Percentiles rank a stretch among this genome's conserved stretches.
Conservation (phyloP, 1,140 invertebrate genomes). For the Pissodes strobi region DNA sequence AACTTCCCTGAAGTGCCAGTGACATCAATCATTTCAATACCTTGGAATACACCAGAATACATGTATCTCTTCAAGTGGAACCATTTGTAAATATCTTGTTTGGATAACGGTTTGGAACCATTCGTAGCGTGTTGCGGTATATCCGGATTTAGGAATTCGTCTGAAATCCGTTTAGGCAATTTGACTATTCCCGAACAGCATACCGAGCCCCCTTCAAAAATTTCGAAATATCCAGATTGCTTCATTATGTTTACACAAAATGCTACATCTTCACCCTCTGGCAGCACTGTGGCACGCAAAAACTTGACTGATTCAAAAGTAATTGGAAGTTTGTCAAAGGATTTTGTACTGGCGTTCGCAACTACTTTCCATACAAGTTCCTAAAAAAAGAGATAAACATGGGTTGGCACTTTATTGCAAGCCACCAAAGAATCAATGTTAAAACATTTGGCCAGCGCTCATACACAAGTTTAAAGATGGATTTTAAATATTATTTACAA, state of each 20-base stretch:
- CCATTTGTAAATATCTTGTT: slow-evolving; percentile 90
- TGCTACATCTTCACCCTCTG: slow-evolving; percentile 76
- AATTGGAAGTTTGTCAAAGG: slow-evolving; percentile 79
- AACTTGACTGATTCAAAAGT: slow-evolving; percentile 87
- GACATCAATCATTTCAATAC: slow-evolving; percentile 70
- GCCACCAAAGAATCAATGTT: no score
- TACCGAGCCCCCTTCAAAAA: slow-evolving; percentile 84
- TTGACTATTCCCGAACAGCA: slow-evolving; percentile 78
- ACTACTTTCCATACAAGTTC: slow-evolving; percentile 89
- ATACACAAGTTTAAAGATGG: no score
- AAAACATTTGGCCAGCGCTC: no score
- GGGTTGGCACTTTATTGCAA: no score
- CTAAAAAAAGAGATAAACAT: slow-evolving; percentile 53
- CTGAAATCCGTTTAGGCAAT: slow-evolving; percentile 65
- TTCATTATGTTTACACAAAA: slow-evolving; percentile 88
- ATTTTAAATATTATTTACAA: no score
- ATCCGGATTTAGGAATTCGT: slow-evolving; percentile 60
- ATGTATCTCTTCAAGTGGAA: slow-evolving; percentile 90
- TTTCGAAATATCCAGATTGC: slow-evolving; percentile 87
- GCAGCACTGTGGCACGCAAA: slow-evolving; percentile 87
- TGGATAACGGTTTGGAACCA: slow-evolving; percentile 64
- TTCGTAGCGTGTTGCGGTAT: slow-evolving; percentile 54
- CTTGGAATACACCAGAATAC: slow-evolving; percentile 85
- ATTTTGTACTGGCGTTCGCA: slow-evolving; percentile 76
- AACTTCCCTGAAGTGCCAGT: slow-evolving; percentile 68